Evolutionary conservation across 2,888 invertebrate genomes (phyloP).

Genomic region (Chrysina gloriosa): DNA sequence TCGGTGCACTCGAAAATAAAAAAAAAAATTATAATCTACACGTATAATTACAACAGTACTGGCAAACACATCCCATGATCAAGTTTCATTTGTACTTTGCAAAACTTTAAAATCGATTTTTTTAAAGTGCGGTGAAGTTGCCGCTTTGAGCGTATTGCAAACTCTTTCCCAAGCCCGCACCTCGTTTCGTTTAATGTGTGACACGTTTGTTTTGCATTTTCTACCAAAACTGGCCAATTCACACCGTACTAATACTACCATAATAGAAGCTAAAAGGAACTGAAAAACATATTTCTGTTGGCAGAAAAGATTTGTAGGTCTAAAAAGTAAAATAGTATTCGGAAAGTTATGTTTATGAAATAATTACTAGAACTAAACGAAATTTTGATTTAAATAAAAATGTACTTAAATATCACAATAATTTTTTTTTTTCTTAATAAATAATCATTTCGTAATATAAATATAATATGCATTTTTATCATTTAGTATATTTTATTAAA

Average conservation of each 20-base stretch:
- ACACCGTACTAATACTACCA: too few relatives aligned
- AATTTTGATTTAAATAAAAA: too few relatives aligned
- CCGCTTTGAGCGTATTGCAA: slow-evolving; percentile 66
- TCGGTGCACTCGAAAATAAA: neutral
- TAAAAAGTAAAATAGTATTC: neutral
- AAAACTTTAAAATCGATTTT: slow-evolving; percentile 39
- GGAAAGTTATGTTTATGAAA: too few relatives aligned
- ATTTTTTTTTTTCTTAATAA: too few relatives aligned
- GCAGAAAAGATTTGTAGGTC: too few relatives aligned
- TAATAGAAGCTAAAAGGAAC: slow-evolving; percentile 41
- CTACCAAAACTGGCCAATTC: neutral
- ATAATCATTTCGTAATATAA: too few relatives aligned
- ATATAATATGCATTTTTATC: too few relatives aligned
- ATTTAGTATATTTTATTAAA: neutral
- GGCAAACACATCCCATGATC: slow-evolving; percentile 39
- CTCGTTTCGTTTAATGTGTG: neutral
- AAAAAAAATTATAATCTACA: slow-evolving; percentile 15
- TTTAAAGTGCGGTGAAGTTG: slow-evolving; percentile 62
- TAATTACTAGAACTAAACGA: too few relatives aligned
- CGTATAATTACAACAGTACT: slow-evolving; percentile 34
- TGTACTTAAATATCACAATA: too few relatives aligned
- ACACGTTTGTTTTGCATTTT: neutral
- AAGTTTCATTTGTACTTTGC: slow-evolving; percentile 21
- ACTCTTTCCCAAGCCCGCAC: slow-evolving; percentile 65
- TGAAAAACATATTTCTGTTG: too few relatives aligned